Evolutionary conservation across 2,797 vertebrate species (phyloP).

Genomic region (Gallinago stenura): DNA sequence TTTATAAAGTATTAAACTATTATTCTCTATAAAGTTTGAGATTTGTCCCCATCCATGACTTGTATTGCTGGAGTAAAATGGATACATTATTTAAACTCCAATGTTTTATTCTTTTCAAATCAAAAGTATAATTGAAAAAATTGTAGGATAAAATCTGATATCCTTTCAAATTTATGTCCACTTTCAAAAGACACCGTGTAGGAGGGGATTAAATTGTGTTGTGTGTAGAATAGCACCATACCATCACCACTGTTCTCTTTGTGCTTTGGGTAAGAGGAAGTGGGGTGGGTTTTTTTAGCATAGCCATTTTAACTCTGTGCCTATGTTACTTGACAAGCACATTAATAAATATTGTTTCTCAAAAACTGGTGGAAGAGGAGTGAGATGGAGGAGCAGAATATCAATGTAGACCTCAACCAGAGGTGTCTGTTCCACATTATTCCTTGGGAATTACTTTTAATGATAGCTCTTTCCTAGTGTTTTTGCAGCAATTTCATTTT

Average conservation of each 20-base stretch:
- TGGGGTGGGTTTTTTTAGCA: not conserved
- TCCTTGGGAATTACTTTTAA: not conserved
- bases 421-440: rapidly evolving
- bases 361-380: not conserved
- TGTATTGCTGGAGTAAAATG: not conserved
- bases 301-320: not conserved
- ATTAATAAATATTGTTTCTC: not conserved
- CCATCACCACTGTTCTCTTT: not conserved
- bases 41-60: not conserved
- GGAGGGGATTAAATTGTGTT: not conserved
- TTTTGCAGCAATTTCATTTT: not conserved
- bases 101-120: not conserved
- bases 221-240: not conserved
- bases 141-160: not conserved
- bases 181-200: not conserved
- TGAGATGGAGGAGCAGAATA: not conserved
- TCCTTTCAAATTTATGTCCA: not conserved
- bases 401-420: not conserved
- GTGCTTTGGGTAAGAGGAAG: not conserved
- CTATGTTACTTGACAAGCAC: not conserved
- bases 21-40: not conserved
- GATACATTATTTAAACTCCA: not conserved
- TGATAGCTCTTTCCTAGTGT: not conserved
- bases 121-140: not conserved
- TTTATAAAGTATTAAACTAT: not conserved